phyloP scores from a whole-genome alignment of 2,797 vertebrate genomes.

The Oophaga sylvatica region DNA sequence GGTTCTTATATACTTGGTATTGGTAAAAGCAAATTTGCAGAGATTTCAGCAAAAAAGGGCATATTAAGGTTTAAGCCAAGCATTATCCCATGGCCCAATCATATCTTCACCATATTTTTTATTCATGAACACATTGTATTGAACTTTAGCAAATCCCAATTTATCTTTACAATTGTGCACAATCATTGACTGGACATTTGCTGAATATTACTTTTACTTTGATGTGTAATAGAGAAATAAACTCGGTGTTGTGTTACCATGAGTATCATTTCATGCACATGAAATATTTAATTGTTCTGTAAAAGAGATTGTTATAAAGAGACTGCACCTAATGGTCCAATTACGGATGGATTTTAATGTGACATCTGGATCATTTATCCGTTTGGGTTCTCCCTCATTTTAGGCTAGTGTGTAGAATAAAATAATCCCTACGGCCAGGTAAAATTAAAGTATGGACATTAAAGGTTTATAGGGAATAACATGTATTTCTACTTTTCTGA shows the following conservation, averaged over 20 bases:
- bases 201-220: not conserved
- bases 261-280: not conserved
- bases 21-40: not conserved
- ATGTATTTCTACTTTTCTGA: not conserved
- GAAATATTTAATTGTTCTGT: not conserved
- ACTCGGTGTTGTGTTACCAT: not conserved
- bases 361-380: not conserved
- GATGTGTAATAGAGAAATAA: not conserved
- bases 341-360: not conserved
- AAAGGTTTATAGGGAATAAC: no score
- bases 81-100: not conserved
- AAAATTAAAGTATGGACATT: not conserved
- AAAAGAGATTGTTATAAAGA: not conserved
- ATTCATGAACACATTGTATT: not conserved
- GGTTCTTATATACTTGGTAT: not conserved
- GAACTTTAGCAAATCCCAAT: not conserved
- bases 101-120: not conserved
- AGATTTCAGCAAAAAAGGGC: not conserved
- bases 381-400: not conserved
- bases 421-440: not conserved
- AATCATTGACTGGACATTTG: not conserved
- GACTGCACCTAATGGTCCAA: not conserved
- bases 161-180: not conserved
- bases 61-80: not conserved
- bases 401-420: not conserved